These are phyloP conservation scores for Periophthalmus modestus DNA, from an alignment of 2,113 vertebrate genomes.

Conservation along the genomic window DNA sequence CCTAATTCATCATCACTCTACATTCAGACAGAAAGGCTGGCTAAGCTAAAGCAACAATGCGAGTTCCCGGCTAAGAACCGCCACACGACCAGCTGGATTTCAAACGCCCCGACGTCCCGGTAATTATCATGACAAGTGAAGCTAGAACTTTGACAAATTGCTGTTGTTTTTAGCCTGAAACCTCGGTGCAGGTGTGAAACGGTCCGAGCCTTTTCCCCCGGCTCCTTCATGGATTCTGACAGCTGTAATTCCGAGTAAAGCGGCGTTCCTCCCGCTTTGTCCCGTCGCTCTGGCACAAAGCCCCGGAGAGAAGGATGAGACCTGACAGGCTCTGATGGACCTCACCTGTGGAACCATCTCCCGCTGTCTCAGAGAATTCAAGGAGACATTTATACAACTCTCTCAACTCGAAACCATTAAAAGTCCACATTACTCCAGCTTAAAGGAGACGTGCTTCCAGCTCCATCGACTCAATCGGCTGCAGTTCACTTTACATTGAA, in stretches of 20 bases:
- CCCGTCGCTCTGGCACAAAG: constrained; percentile 8
- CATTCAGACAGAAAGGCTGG: no score
- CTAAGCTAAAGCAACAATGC: no score
- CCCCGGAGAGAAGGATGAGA: constrained; percentile 43
- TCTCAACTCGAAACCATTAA: background rate
- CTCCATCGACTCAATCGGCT: no score
- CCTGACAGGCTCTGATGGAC: constrained; percentile 40
- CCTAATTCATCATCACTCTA: no score
- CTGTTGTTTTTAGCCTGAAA: background rate
- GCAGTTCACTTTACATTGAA: no score
- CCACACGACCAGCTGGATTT: background rate
- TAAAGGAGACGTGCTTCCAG: background rate
- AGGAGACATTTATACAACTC: constrained; percentile 4
- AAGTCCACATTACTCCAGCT: background rate
- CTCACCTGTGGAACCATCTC: constrained; percentile 4
- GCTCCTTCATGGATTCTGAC: background rate
- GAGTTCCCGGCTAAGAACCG: no score
- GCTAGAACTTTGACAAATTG: background rate
- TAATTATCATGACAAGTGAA: background rate
- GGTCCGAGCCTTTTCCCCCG: background rate
- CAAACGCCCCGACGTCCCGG: background rate
- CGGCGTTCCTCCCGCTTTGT: background rate
- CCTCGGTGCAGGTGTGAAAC: constrained; percentile 1
- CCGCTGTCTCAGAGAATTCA: background rate
- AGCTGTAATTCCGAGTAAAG: background rate